Evolutionary conservation across 1,140 invertebrate genomes (phyloP), one percentile per base, ranked within the genome.

Genomic region (Drosophila lacertosa): DNA sequence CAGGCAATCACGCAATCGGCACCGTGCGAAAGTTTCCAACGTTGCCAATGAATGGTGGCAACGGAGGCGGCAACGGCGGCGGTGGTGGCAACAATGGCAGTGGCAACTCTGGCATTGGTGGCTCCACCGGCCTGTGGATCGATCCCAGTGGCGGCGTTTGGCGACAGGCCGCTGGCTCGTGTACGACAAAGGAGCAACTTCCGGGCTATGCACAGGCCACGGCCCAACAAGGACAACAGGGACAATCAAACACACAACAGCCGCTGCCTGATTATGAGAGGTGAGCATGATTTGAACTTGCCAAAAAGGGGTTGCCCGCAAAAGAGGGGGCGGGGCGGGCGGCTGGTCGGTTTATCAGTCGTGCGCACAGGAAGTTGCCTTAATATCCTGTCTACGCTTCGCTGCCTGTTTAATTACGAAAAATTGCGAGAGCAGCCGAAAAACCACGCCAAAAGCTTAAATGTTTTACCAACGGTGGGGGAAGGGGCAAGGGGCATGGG

Each of bases 1-100:
- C 70, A 91, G 91, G 91, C 55, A 91, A 91, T 91, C 91, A 91
- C 91, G 91, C 91, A 88, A 91, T 91, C 71, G 91, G 91, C 69
- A 89, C 91, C 60, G 90, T 91, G 73, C 76, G 91, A 82, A 91
- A 91, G 83, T 91, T 91, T 74, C 91, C 91, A 62, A 91, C 91
- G 45, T 78, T 91, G 67, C 91, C 91, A 39, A 73, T 91, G 74
- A 91, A 91, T 77, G 88, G 82, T n/a, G 81, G 73, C 32, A 63
- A 58, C 18, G 51, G 44, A 10, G 67, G 24, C 24, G 70, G 65
- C n/a, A n/a, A n/a, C n/a, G 66, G 58, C 2, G 55, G 37, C 10
- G 64, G 44, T 55, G 59, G 37, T 9, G 13, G 6, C 10, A 40
- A 50, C 18, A 64, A 45, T 58, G 77, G 63, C 67, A 81, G 59